Percentiles rank a stretch among this genome's conserved stretches.
Conservation (phyloP, 2,888 invertebrate species). For the Microplitis deprimator region DNA sequence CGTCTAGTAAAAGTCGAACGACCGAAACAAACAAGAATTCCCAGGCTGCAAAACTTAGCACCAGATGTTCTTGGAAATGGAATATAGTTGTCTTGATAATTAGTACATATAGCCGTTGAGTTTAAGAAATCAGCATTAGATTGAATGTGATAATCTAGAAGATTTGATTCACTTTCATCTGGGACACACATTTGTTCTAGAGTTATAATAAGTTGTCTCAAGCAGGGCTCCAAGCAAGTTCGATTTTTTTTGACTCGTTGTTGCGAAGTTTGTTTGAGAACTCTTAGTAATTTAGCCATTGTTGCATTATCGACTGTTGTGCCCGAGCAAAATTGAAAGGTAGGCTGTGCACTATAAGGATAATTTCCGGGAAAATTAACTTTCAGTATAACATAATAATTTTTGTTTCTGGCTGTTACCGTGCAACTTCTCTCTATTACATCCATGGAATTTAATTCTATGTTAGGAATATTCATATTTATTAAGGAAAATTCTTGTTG, state of each 20-base stretch:
- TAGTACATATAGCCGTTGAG: slow-evolving; percentile 64
- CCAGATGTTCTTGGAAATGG: slow-evolving; percentile 96
- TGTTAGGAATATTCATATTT: slow-evolving; percentile 82
- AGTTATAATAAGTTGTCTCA: slow-evolving; percentile 80
- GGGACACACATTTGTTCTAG: slow-evolving; percentile 73
- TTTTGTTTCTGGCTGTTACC: slow-evolving; percentile 74
- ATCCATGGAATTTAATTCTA: slow-evolving; percentile 78
- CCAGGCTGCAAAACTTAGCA: slow-evolving; percentile 91
- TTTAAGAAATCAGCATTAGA: slow-evolving; percentile 64
- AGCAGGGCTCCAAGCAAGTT: slow-evolving; percentile 89
- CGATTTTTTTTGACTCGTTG: slow-evolving; percentile 88
- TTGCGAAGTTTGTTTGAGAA: slow-evolving; percentile 84
- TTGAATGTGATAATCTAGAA: slow-evolving; percentile 64
- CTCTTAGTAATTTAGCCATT: slow-evolving; percentile 83
- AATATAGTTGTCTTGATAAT: slow-evolving; percentile 82
- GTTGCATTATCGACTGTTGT: slow-evolving; percentile 81
- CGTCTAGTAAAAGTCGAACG: slow-evolving; percentile 81
- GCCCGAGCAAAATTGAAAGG: slow-evolving; percentile 79
- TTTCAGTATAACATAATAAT: slow-evolving; percentile 75
- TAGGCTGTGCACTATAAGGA: slow-evolving; percentile 78
- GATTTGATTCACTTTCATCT: slow-evolving; percentile 66
- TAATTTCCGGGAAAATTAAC: slow-evolving; percentile 83
- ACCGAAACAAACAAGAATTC: slow-evolving; percentile 89
- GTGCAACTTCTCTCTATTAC: slow-evolving; percentile 75
- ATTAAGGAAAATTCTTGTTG: slow-evolving; percentile 84